Conservation (phyloP, 2,113 vertebrate genomes). For the Baryphthengus martii region DNA sequence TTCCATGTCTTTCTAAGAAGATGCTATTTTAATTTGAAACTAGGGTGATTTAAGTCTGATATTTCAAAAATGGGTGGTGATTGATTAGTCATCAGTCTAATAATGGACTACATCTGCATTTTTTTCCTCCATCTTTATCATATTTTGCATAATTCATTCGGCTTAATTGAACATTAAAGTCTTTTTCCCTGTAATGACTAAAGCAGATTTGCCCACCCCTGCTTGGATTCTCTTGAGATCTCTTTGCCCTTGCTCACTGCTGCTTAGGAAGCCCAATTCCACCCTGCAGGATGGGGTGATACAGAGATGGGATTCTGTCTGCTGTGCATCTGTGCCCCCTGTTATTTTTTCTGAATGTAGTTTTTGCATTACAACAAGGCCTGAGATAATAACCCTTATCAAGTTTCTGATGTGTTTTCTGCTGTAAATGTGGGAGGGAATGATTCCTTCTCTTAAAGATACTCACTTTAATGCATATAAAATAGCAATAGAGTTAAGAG, state of each 20-base stretch:
- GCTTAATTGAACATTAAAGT: conserved; percentile 16
- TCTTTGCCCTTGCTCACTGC: background rate
- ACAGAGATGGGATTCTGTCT: background rate
- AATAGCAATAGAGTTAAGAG: background rate
- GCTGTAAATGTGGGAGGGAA: background rate
- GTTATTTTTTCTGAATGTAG: background rate
- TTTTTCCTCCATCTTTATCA: background rate
- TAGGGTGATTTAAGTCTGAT: background rate
- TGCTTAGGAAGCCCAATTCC: background rate
- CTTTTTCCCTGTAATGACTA: background rate
- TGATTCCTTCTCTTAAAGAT: background rate
- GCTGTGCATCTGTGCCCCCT: accelerated
- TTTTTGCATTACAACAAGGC: background rate
- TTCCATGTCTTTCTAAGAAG: background rate
- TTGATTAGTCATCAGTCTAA: conserved; percentile 51
- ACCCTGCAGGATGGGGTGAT: accelerated
- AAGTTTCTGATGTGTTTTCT: background rate
- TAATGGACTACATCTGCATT: conserved; percentile 46
- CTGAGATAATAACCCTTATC: background rate
- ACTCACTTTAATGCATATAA: background rate
- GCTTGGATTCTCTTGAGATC: background rate
- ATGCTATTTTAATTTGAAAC: conserved; percentile 17
- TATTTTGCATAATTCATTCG: conserved; percentile 41
- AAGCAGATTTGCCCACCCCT: background rate
- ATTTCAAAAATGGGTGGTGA: conserved; percentile 43